phyloP scores from a whole-genome alignment of 2,888 invertebrate genomes.

The Apomyelois bistriatella region DNA sequence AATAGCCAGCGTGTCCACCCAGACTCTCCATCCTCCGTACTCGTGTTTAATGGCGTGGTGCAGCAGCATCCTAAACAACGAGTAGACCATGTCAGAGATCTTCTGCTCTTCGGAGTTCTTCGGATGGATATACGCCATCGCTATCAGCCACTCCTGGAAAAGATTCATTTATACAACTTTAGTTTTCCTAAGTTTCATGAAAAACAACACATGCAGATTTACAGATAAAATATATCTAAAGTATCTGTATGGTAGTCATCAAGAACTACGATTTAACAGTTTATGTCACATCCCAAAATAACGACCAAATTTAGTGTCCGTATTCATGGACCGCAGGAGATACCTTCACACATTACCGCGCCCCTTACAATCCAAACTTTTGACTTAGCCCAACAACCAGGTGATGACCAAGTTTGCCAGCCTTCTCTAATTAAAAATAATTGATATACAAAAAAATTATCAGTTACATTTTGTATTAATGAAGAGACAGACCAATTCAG shows the following conservation, averaged over 20 bases:
- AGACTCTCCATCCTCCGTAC: slow-evolving; percentile 99
- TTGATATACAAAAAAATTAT: no score
- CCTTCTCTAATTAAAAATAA: slow-evolving; percentile 76
- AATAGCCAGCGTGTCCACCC: slow-evolving; percentile 99
- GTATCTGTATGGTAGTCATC: no score
- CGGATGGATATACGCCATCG: slow-evolving; percentile 98
- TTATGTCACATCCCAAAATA: neutral
- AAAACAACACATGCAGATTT: no score
- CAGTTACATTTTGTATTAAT: no score
- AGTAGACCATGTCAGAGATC: slow-evolving; percentile 98
- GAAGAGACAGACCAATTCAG: no score
- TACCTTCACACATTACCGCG: slow-evolving; percentile 5
- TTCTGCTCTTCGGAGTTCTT: slow-evolving; percentile 96
- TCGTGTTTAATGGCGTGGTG: slow-evolving; percentile 99
- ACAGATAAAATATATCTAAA: no score
- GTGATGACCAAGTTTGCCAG: slow-evolving; percentile 65
- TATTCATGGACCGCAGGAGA: slow-evolving; percentile 4
- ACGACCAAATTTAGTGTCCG: no score
- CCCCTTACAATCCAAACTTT: slow-evolving; percentile 62
- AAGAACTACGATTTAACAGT: no score
- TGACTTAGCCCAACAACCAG: slow-evolving; percentile 69
- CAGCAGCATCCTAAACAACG: slow-evolving; percentile 96
- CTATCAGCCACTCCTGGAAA: slow-evolving; percentile 91
- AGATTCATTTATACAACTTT: neutral
- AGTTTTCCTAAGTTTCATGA: no score